These are phyloP conservation scores for Spondyliosoma cantharus DNA, from an alignment of 2,797 vertebrate genomes.

Conservation along the genomic window DNA sequence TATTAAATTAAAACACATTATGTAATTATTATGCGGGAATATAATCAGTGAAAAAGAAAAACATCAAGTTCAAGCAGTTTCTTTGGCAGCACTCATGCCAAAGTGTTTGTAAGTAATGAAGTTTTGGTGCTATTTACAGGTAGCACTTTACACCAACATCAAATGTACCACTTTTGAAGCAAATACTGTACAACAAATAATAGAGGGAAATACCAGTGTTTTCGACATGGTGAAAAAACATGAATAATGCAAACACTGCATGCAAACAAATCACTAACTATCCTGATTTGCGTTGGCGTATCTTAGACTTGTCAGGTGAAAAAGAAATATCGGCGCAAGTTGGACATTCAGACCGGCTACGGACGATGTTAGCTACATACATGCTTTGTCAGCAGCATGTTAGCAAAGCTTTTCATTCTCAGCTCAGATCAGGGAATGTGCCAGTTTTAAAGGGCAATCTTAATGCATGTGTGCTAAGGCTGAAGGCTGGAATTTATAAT, in stretches of 20 bases:
- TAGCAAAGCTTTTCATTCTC: slow-evolving; percentile 17
- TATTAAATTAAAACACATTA: no score
- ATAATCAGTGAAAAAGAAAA: no score
- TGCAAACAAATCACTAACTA: background rate
- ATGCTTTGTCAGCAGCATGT: slow-evolving; percentile 1
- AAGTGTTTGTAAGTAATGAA: background rate
- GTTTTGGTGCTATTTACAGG: background rate
- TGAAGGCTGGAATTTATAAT: slow-evolving; percentile 11
- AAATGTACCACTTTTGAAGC: no score
- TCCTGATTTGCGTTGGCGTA: background rate
- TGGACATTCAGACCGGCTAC: background rate
- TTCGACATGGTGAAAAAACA: background rate
- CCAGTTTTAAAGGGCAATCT: slow-evolving; percentile 9
- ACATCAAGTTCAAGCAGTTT: no score
- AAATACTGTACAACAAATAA: background rate
- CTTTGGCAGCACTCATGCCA: no score
- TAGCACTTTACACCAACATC: no score
- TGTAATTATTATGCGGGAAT: background rate
- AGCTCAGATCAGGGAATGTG: background rate
- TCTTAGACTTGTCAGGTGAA: background rate
- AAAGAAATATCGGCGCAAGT: background rate
- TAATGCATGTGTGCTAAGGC: background rate
- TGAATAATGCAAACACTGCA: background rate
- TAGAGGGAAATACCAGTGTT: background rate
- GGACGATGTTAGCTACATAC: background rate